A percentile compares a stretch with the other conserved stretches of the same genome.
phyloP scores from a whole-genome alignment of 2,888 invertebrate genomes.

The Tenthredo livida region DNA sequence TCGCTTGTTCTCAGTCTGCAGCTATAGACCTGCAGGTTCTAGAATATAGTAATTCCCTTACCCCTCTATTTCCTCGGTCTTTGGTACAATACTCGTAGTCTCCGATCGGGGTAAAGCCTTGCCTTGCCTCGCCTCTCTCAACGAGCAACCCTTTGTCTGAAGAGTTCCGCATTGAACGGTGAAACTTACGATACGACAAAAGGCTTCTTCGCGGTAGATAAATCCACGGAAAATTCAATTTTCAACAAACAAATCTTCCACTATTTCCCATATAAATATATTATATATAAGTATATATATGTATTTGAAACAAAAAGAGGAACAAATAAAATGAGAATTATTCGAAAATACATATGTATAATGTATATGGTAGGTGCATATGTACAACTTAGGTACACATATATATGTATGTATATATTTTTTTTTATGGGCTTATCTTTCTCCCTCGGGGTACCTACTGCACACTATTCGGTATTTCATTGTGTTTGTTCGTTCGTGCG shows the following conservation, averaged over 20 bases:
- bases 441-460: not conserved
- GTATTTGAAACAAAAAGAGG: not conserved
- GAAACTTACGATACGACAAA: slow-evolving; percentile 65
- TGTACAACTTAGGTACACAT: not conserved
- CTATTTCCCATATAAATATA: not conserved
- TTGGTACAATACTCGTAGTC: slow-evolving; percentile 37
- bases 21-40: slow-evolving; percentile 4
- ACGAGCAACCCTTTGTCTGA: slow-evolving; percentile 28
- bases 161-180: slow-evolving; percentile 46
- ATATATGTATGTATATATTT: not conserved
- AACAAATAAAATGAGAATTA: not conserved
- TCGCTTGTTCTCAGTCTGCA: not conserved
- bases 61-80: not conserved
- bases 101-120: slow-evolving; percentile 16
- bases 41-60: slow-evolving; percentile 20
- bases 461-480: not conserved
- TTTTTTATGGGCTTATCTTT: not conserved
- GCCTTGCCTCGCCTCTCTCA: not conserved
- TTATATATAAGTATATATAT: too few species aligned
- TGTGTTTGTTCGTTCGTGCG: not conserved
- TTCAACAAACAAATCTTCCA: slow-evolving; percentile 54
- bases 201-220: slow-evolving; percentile 67
- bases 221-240: slow-evolving; percentile 68
- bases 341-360: too few species aligned
- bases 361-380: too few species aligned